Percentiles rank a stretch among this genome's conserved stretches.
These are phyloP conservation scores for Avahi laniger DNA, from an alignment of 2,797 vertebrate genomes.

Conservation along the genomic window DNA sequence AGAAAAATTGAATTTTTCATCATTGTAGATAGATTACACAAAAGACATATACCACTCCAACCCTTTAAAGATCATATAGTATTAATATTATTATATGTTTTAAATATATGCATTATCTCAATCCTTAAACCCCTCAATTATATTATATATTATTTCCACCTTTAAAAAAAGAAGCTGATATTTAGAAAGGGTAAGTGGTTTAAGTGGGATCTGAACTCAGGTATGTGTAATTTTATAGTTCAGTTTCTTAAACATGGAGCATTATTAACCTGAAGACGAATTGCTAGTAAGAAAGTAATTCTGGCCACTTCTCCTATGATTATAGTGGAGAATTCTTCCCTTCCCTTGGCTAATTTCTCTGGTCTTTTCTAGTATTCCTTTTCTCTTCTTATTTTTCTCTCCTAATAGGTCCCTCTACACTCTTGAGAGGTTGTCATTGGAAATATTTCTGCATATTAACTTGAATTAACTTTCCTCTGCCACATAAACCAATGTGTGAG, in stretches of 20 bases:
- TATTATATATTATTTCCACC: not conserved
- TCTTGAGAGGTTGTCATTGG: conserved; percentile 69
- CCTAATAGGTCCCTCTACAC: conserved; percentile 32
- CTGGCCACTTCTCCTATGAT: not conserved
- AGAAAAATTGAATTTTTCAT: not conserved
- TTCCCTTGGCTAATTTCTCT: conserved; percentile 29
- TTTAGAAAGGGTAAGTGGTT: not conserved
- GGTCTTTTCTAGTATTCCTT: conserved; percentile 42
- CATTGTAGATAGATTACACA: not conserved
- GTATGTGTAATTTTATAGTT: not conserved
- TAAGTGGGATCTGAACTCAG: not conserved
- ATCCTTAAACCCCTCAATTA: not conserved
- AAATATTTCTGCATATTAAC: conserved; percentile 74
- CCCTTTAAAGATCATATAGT: not conserved
- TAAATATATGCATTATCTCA: not conserved
- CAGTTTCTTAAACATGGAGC: not conserved
- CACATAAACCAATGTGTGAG: conserved; percentile 52
- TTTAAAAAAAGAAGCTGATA: not conserved
- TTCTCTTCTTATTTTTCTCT: conserved; percentile 56
- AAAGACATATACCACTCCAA: not conserved
- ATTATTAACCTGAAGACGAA: not conserved
- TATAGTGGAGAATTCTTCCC: not conserved
- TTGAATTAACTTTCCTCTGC: conserved; percentile 69
- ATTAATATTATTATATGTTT: not conserved
- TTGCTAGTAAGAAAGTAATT: conserved; percentile 30